Evolutionary conservation across 2,797 vertebrate genomes (phyloP).

Genomic region (Macrochelys suwanniensis): DNA sequence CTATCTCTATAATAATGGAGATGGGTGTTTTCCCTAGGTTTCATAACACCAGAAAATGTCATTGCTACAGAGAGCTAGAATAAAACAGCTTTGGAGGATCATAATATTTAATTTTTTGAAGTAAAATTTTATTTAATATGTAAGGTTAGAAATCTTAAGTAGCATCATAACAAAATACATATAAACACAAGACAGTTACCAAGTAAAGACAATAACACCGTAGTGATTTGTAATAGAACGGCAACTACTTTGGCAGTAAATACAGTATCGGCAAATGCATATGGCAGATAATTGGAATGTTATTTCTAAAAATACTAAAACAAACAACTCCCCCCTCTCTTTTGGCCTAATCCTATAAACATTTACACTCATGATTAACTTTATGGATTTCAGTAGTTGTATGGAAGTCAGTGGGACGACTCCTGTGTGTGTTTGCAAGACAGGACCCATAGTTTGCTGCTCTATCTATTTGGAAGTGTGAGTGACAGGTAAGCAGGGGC

Average conservation of each 20-base stretch:
- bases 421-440: conserved; percentile 29
- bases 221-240: not conserved
- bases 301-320: not conserved
- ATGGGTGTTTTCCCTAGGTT: not conserved
- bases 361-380: not conserved
- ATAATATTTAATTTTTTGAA: not conserved
- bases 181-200: not conserved
- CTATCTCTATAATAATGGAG: not conserved
- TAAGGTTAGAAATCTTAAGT: not conserved
- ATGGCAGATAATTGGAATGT: not conserved
- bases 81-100: not conserved
- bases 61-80: not conserved
- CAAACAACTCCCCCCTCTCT: not conserved
- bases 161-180: not conserved
- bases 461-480: not conserved
- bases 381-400: conserved; percentile 1
- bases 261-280: not conserved
- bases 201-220: not conserved
- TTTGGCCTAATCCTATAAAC: not conserved
- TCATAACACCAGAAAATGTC: not conserved
- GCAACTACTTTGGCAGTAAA: not conserved
- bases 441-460: conserved; percentile 29
- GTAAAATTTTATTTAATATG: not conserved
- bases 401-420: not conserved
- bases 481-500: conserved; percentile 11